Evolutionary conservation across 2,113 vertebrate genomes (phyloP), one percentile per base, ranked within the genome.

Genomic region (Natator depressus): DNA sequence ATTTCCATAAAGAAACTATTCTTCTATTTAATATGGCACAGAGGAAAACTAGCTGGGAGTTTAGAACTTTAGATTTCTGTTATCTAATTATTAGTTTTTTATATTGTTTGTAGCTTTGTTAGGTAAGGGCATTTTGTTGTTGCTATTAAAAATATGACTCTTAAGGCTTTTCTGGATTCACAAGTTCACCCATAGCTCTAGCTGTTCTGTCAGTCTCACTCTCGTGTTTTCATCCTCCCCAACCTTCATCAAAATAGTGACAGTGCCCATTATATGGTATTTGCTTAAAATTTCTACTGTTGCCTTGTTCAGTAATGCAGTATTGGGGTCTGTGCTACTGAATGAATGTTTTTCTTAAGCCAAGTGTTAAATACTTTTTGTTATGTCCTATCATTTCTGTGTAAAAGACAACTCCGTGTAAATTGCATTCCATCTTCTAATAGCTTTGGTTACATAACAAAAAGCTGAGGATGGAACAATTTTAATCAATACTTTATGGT

Each of bases 341-440:
- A 69, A 76, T 27, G 88, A 92, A 85, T 82, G 75, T 72, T 84
- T 95, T 94, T 90, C 55, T 94, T 94, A 72, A 93, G 25, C 51
- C 19, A 85, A 92, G 91, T 93, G 80, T 89, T 95, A 91, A 92
- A 93, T 51, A 82, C n/a, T 81, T 95, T 94, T 97, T 89, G 94
- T 97, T 89, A 81, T 83, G 90, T 95, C 91, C 96, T 95, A 90
- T 95, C 92, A 69, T 93, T 94, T 97, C 89, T 85, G 93, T 84
- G 95, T 93, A 92, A 96, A 97, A 96, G 88, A 92, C 95, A 94
- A 72, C 50, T 54, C 42, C 91, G 65, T 96, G 94, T 93, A 97
- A 96, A 95, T 94, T 97, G 89, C 75, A 82, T 95, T 96, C 13
- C 87, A 87, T 94, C 97, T 96, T 93, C 96, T 97, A 95, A 95